These are phyloP conservation scores for Smutsia gigantea DNA, from an alignment of 2,797 vertebrate species.

Conservation along the genomic window DNA sequence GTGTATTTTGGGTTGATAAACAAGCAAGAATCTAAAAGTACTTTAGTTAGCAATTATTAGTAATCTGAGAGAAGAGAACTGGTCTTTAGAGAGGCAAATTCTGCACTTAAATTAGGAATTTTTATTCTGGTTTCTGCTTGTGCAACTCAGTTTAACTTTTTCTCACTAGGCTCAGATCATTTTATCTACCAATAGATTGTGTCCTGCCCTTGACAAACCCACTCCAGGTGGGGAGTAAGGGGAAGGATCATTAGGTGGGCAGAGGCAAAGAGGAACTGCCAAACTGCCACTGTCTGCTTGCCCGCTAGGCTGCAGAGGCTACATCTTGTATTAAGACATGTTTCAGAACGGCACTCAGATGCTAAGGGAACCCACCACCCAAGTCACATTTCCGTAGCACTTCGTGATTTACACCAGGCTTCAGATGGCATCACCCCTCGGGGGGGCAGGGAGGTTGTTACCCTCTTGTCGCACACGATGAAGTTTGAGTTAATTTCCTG, in stretches of 20 bases:
- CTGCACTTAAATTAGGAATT: neutral
- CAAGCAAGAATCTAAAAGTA: neutral
- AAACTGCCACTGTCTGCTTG: accelerated
- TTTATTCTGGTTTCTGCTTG: neutral
- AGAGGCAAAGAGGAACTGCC: neutral
- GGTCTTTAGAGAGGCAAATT: neutral
- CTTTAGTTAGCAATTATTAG: neutral
- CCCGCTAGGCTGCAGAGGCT: neutral
- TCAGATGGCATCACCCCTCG: accelerated
- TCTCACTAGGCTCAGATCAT: neutral
- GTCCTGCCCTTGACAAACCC: neutral
- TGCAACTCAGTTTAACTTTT: neutral
- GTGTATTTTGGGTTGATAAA: neutral
- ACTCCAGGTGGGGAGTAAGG: no score
- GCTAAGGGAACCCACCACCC: neutral
- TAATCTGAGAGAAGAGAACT: neutral
- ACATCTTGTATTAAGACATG: neutral
- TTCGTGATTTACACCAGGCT: neutral
- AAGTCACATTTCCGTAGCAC: neutral
- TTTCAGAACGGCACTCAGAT: neutral
- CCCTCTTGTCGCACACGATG: neutral
- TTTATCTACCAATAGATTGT: neutral
- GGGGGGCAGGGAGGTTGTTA: neutral
- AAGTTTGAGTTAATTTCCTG: neutral
- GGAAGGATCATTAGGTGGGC: accelerated